phyloP scores from a whole-genome alignment of 2,797 vertebrate genomes.

The Pitangus sulphuratus region DNA sequence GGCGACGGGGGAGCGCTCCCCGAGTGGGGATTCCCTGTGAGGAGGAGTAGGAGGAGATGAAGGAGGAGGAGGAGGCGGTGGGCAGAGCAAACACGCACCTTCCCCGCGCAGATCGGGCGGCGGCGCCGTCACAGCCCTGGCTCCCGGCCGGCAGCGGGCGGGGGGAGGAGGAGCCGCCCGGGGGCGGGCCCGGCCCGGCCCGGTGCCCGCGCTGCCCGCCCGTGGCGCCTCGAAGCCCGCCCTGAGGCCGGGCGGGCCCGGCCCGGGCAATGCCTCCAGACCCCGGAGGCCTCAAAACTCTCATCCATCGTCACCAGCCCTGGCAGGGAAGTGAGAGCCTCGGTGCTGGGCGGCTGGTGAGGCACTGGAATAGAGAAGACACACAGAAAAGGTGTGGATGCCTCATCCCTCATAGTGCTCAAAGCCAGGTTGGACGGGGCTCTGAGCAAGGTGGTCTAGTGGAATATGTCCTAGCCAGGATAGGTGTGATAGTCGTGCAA shows the following conservation, averaged over 20 bases:
- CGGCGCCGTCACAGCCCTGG: neutral
- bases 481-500: accelerated
- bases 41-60: neutral
- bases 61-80: neutral
- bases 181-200: neutral
- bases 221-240: accelerated
- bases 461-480: neutral
- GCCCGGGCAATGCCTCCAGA: accelerated
- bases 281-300: accelerated
- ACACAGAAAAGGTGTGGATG: neutral
- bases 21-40: accelerated
- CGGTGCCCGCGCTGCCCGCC: neutral
- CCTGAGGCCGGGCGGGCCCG: accelerated
- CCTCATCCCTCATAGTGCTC: neutral
- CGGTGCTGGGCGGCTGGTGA: neutral
- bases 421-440: neutral
- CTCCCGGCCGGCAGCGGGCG: no score
- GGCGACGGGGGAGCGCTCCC: neutral
- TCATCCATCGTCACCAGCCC: accelerated
- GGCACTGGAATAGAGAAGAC: no score
- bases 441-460: neutral
- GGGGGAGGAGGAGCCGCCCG: neutral
- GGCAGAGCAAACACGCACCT: constrained; percentile 27
- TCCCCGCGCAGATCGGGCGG: neutral
- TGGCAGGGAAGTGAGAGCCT: accelerated